Base-by-base conservation (phyloP, 2,888 invertebrate species). In the Orgyia antiqua region DNA sequence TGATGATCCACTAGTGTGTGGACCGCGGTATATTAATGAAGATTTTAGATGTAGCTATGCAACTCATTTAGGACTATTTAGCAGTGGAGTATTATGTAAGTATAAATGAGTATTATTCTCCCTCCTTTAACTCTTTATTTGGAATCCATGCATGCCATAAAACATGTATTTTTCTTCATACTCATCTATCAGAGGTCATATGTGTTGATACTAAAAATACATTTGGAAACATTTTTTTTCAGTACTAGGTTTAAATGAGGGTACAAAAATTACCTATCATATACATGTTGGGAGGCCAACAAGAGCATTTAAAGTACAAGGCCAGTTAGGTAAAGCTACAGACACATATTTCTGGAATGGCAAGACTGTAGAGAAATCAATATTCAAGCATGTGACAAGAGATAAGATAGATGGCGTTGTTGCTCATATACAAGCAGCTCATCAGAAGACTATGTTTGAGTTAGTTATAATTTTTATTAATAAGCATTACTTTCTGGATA, bases 401-500 rank as follows among this genome's bases (percentile, higher is more conserved):
- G 84, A 86, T 19, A 89, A 90, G 42, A 71, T 98, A 3, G 95
- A 96, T 49, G 88, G 87, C 36, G 68, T 96, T 10, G 87, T 96
- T 10, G 89, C 94, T 1, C 87, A 93, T 2, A 90, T 95, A 74
- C 96, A 98, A 73, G 92, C 95, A 1, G 89, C 93, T 3, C 95
- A 97, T 74, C 97, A 96, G 67, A 91, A 89, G 44, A 90, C 93
- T 63, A 94, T 96, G 93, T 96, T 91, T 68, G 89, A 94, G 93
- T 94, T 82, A 83, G 92, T 88, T 45, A 24, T 19, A 11, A 2
- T 10, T 12, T 27, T 21, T 10, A 2, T 15, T 6, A 4, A n/a
- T 15, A 8, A 29, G 8, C 19, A 5, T n/a, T n/a, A n/a, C n/a
- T n/a, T n/a, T n/a, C n/a, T n/a, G n/a, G n/a, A n/a, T n/a, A n/a